A percentile compares a stretch with the other conserved stretches of the same genome.
phyloP scores from a whole-genome alignment of 2,113 vertebrate species.

The Acanthisitta chloris region DNA sequence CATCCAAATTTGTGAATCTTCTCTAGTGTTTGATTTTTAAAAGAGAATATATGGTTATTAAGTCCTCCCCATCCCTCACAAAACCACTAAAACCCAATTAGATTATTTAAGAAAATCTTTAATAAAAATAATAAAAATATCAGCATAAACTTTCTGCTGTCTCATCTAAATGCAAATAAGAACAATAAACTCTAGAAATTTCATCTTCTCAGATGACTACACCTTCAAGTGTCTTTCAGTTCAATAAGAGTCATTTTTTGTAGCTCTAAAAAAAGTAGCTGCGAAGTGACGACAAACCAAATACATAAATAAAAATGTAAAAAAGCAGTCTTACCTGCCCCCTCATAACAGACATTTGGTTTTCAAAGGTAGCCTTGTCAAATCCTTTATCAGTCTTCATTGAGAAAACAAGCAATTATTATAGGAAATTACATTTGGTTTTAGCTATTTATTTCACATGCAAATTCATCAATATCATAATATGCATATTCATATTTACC shows the following conservation, averaged over 20 bases:
- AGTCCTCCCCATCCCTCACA: not conserved
- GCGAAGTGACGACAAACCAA: not conserved
- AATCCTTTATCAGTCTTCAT: constrained; percentile 90
- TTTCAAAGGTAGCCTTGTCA: constrained; percentile 94
- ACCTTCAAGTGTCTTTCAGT: not conserved
- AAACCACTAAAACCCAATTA: not conserved
- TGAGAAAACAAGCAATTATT: not conserved
- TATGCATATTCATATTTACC: not conserved
- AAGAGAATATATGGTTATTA: not conserved
- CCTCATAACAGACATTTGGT: constrained; percentile 98
- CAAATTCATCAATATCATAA: not conserved
- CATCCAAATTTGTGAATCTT: not conserved
- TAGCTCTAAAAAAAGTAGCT: not conserved
- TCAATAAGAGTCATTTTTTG: not conserved
- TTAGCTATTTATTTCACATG: not conserved
- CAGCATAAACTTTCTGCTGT: not conserved
- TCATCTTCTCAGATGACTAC: not conserved
- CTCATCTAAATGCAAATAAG: not conserved
- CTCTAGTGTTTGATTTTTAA: not conserved
- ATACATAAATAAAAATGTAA: not conserved
- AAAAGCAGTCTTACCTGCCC: constrained; percentile 86
- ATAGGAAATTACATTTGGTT: not conserved
- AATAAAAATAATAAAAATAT: not conserved
- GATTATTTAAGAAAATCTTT: not conserved
- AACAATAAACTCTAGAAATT: not conserved